A percentile compares a stretch with the other conserved stretches of the same genome.
Conservation (phyloP, 1,140 invertebrate species). For the Campoletis sonorensis region DNA sequence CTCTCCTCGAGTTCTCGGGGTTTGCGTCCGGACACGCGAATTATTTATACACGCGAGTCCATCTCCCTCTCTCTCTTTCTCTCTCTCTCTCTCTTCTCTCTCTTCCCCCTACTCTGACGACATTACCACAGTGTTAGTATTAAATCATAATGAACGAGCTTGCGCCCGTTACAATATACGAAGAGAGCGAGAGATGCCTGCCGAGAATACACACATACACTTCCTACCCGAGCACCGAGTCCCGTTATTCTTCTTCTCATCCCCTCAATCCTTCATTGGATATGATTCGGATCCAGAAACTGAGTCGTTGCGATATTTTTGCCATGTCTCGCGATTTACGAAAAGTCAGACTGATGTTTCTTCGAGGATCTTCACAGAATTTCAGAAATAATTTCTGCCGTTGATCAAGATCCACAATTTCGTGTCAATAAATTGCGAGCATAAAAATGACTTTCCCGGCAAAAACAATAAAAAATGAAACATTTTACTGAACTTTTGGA, state of each 20-base stretch:
- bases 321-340: background rate
- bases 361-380: no score
- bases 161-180: slow-evolving; percentile 64
- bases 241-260: slow-evolving; percentile 51
- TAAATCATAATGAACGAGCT: slow-evolving; percentile 77
- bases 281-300: background rate
- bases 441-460: no score
- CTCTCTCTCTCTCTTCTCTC: slow-evolving; percentile 8
- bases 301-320: background rate
- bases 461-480: no score
- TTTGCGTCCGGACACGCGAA: slow-evolving; percentile 75
- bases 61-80: slow-evolving; percentile 11
- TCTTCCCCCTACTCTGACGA: slow-evolving; percentile 71
- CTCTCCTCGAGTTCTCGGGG: slow-evolving; percentile 67
- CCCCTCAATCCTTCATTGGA: background rate
- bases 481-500: no score
- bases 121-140: slow-evolving; percentile 77
- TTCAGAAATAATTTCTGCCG: no score
- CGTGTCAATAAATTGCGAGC: no score
- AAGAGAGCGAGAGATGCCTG: slow-evolving; percentile 49
- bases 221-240: slow-evolving; percentile 55
- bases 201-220: slow-evolving; percentile 42
- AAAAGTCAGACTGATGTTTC: no score
- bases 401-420: no score
- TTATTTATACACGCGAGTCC: slow-evolving; percentile 76